Evolutionary conservation across 2,113 vertebrate species (phyloP).

Genomic region (Phaethornis superciliosus): DNA sequence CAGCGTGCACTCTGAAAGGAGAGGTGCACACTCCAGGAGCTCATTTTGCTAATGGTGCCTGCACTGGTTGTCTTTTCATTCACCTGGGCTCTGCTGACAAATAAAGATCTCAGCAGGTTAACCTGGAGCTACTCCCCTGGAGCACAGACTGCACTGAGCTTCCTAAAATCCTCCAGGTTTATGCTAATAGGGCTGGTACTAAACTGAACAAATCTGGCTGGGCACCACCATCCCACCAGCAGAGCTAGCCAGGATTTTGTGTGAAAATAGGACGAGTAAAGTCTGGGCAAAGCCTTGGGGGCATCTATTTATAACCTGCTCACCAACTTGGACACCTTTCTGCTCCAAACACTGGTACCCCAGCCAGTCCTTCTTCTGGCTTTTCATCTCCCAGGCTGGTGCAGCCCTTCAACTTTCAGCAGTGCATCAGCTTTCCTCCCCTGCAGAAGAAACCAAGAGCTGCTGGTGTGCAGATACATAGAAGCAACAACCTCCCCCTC

Average conservation of each 20-base stretch:
- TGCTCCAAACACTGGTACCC: background rate
- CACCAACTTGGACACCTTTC: background rate
- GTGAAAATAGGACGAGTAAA: conserved; percentile 4
- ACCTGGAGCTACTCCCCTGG: background rate
- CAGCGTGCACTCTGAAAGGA: background rate
- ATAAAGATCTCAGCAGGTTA: background rate
- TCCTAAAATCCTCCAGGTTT: background rate
- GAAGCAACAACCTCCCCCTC: too few species aligned
- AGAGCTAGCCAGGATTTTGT: background rate
- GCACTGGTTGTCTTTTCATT: background rate
- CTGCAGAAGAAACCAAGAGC: too few species aligned
- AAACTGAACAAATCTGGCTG: background rate
- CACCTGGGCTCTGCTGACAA: background rate
- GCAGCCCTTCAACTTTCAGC: background rate
- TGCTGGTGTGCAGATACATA: too few species aligned
- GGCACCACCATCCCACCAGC: background rate
- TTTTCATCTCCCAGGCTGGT: background rate
- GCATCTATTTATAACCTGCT: background rate
- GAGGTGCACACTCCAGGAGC: background rate
- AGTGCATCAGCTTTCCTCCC: background rate
- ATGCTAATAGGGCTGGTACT: background rate
- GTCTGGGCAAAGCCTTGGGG: conserved; percentile 7
- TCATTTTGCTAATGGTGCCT: background rate
- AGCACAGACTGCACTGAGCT: background rate
- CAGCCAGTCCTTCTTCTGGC: background rate